Conservation (phyloP, 2,797 vertebrate species). For the Myripristis jacobus region DNA sequence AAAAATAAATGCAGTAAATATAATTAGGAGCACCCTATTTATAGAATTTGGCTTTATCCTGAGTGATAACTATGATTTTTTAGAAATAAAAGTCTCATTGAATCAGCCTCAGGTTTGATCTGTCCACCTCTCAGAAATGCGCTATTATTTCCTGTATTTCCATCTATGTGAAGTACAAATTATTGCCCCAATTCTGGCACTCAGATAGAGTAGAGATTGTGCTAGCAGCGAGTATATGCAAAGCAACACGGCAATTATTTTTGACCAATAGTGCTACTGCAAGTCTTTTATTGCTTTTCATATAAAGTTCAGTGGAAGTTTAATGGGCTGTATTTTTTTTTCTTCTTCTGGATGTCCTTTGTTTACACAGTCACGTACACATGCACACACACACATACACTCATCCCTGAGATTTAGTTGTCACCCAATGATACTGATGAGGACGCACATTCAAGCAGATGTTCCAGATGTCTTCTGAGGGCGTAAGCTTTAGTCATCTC, state of each 20-base stretch:
- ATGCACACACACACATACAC: neutral
- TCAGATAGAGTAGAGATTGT: neutral
- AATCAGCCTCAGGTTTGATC: no score
- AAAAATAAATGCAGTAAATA: conserved; percentile 59
- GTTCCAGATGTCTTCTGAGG: conserved; percentile 40
- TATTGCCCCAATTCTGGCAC: neutral
- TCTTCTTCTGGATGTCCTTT: no score
- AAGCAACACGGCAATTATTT: no score
- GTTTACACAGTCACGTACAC: neutral
- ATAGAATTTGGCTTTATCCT: conserved; percentile 45
- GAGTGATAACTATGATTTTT: conserved; percentile 35
- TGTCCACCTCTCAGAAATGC: conserved; percentile 35
- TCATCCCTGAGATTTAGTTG: conserved; percentile 40
- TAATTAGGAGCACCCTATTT: neutral
- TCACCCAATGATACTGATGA: conserved; percentile 52
- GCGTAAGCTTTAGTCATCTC: conserved; percentile 25
- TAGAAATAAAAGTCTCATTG: conserved; percentile 15
- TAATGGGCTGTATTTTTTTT: no score
- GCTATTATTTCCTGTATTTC: conserved; percentile 20
- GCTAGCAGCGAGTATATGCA: conserved; percentile 16
- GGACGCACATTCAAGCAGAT: conserved; percentile 63
- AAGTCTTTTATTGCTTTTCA: conserved; percentile 28
- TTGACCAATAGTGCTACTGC: no score
- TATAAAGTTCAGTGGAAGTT: conserved; percentile 14
- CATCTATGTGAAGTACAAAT: neutral